Conservation (phyloP, 2,113 vertebrate species). For the Acanthochromis polyacanthus region DNA sequence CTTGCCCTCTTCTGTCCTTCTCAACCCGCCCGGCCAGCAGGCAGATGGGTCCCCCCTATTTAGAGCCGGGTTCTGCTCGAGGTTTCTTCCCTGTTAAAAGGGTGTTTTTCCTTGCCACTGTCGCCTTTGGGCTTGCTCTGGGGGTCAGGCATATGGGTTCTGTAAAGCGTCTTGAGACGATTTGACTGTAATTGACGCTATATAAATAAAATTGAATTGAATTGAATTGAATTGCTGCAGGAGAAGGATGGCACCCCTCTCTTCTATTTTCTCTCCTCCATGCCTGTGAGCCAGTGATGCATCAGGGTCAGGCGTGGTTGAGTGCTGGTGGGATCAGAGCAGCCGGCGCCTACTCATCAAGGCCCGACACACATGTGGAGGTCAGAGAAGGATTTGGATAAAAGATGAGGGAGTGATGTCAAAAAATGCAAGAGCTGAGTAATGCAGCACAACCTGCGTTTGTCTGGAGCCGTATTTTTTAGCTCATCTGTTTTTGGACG, state of each 20-base stretch:
- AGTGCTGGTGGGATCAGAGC: conserved; percentile 67
- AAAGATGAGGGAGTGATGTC: conserved; percentile 12
- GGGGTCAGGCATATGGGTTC: no score
- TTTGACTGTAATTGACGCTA: no score
- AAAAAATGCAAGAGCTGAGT: conserved; percentile 21
- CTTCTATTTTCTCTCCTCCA: conserved; percentile 62
- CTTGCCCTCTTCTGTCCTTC: no score
- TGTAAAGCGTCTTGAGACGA: no score
- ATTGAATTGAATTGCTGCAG: no score
- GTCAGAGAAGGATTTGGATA: conserved; percentile 37
- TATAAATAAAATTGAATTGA: no score
- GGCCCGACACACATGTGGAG: conserved; percentile 30
- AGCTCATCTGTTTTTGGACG: neutral
- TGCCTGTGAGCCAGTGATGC: conserved; percentile 72
- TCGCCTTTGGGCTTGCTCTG: no score
- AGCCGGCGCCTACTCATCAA: conserved; percentile 58
- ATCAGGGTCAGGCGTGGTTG: conserved; percentile 70
- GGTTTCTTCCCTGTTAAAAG: no score
- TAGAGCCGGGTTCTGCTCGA: no score
- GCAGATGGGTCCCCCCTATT: no score
- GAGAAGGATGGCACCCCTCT: conserved; percentile 64
- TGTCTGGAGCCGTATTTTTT: conserved; percentile 24
- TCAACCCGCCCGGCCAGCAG: no score
- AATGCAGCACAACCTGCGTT: neutral
- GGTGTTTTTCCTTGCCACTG: no score